These are phyloP conservation scores for Conopomorpha cramerella DNA, from an alignment of 1,140 invertebrate genomes.

Conservation along the genomic window DNA sequence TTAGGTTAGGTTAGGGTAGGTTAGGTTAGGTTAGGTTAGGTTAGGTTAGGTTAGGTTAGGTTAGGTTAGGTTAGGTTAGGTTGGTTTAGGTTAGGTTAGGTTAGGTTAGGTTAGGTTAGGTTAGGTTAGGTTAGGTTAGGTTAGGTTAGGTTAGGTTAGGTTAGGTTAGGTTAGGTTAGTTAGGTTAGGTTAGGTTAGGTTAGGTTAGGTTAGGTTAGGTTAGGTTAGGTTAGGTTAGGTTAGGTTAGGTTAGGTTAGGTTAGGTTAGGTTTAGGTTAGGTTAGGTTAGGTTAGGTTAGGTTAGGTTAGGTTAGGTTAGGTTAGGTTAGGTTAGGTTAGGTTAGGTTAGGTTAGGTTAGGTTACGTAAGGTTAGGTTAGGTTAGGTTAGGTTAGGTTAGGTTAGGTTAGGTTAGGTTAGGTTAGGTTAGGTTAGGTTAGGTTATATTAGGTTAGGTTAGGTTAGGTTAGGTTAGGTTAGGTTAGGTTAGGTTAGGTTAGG, in stretches of 20 bases:
- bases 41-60: conserved; percentile 2
- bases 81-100: conserved; percentile 1
- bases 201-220: neutral
- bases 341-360: conserved; percentile 21
- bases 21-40: conserved; percentile 2
- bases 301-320: conserved; percentile 8
- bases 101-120: conserved; percentile 2
- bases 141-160: conserved; percentile 9
- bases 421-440: no score
- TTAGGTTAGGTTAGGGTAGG: conserved; percentile 1
- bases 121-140: conserved; percentile 1
- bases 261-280: conserved; percentile 10
- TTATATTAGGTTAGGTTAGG: no score
- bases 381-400: conserved; percentile 12
- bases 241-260: conserved; percentile 1
- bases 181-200: conserved; percentile 12
- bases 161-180: conserved; percentile 12
- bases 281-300: conserved; percentile 10
- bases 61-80: conserved; percentile 1
- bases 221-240: no score
- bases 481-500: neutral
- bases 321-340: conserved; percentile 13
- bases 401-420: no score
- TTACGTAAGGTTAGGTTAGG: conserved; percentile 29
- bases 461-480: no score